A percentile compares a stretch with the other conserved stretches of the same genome.
Conservation (phyloP, 2,797 vertebrate genomes). For the Garrulus glandarius region DNA sequence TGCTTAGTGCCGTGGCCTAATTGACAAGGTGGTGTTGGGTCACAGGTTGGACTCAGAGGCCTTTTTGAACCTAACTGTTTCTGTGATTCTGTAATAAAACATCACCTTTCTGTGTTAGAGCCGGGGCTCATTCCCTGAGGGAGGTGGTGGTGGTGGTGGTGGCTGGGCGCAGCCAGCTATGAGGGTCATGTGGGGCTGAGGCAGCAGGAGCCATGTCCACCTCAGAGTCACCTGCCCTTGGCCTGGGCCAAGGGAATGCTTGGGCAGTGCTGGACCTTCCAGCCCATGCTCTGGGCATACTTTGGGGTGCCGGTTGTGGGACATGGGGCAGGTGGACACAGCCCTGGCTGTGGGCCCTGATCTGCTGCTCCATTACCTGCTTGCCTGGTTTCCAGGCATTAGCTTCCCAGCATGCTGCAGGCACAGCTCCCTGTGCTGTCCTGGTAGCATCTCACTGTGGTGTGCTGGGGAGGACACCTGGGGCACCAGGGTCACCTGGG, state of each 20-base stretch:
- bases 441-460: accelerated
- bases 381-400: not conserved
- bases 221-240: not conserved
- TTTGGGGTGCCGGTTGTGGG: too few species aligned
- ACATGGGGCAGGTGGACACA: accelerated
- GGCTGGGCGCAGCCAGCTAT: accelerated
- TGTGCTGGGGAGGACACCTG: not conserved
- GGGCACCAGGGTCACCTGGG: not conserved
- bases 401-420: not conserved
- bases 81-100: not conserved
- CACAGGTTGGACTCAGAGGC: not conserved
- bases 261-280: not conserved
- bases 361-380: not conserved
- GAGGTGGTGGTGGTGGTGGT: too few species aligned
- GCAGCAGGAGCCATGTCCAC: accelerated
- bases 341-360: too few species aligned
- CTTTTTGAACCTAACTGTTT: not conserved
- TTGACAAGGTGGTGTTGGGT: not conserved
- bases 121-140: accelerated
- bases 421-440: not conserved
- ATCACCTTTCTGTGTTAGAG: not conserved
- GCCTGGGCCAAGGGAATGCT: not conserved
- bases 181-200: not conserved
- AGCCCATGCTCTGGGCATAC: accelerated
- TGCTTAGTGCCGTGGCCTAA: too few species aligned